Evolutionary conservation across 1,140 invertebrate species (phyloP), one percentile per base, ranked within the genome.

Genomic region (Zaprionus africanus): DNA sequence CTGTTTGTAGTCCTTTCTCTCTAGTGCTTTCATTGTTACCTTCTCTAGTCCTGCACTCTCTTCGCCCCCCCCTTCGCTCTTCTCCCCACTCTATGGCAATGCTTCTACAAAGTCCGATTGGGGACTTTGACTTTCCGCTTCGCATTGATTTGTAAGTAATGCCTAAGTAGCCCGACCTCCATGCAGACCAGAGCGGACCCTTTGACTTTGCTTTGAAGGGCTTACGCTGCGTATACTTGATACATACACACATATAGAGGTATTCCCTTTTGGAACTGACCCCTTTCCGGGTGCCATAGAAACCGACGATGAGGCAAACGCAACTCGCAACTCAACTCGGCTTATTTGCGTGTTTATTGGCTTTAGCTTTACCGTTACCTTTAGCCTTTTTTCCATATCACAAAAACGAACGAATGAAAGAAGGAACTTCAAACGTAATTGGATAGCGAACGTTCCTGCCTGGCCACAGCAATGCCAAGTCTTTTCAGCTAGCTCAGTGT

Each of bases 311-410:
- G 31, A 34, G 9, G 31, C 31, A 34, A 34, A 34, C 31, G 53
- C 24, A 63, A 46, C n/a, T 46, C n/a, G 51, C 19, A 79, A 54
- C 76, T 65, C 66, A 70, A 75, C 60, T 38, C 51, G 73, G 81
- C 78, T 88, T 88, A 87, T 88, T 87, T 84, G 84, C 84, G 83
- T 87, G 84, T 88, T 87, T 88, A 87, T 87, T 88, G 84, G 76
- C 79, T 70, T 78, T 71, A 49, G 64, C 69, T 66, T 65, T 78
- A 41, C n/a, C 15, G 19, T n/a, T 56, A 22, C 24, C 31, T 34
- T n/a, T n/a, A 22, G 28, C 54, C 15, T 41, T 56, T 76, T 75
- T 70, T 78, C 49, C 15, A 64, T 82, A 82, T 79, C 70, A 82
- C 28, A 22, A 43, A 0, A 26, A 43, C 15, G 24, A 46, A 13